Evolutionary conservation across 2,797 vertebrate species (phyloP).

Genomic region (Notamacropus eugenii): DNA sequence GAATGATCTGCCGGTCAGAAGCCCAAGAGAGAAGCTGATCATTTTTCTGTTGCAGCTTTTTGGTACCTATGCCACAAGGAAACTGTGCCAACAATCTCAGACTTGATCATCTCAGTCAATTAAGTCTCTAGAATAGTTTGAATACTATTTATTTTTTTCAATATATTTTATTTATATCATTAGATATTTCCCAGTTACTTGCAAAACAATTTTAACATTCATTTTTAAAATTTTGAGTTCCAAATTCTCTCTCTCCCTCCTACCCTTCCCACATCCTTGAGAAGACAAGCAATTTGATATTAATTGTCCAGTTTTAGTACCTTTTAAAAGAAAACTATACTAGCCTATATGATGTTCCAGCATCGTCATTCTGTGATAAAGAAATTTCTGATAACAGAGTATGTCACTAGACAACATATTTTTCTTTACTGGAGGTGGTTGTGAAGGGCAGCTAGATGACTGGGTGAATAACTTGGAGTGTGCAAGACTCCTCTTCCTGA

Average conservation of each 20-base stretch:
- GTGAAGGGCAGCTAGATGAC: neutral
- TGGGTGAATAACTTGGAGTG: too few species aligned
- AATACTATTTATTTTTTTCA: neutral
- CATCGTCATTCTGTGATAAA: neutral
- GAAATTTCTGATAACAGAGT: slow-evolving; percentile 21
- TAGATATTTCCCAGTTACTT: neutral
- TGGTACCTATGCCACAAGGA: neutral
- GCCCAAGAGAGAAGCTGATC: neutral
- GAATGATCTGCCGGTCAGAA: neutral
- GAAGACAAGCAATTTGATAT: neutral
- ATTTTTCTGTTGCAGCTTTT: neutral
- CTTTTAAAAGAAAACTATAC: neutral
- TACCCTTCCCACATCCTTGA: neutral
- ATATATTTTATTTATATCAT: neutral
- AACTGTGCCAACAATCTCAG: neutral
- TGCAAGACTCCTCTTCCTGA: neutral
- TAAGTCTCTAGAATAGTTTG: neutral
- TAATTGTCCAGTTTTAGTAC: neutral
- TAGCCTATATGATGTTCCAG: neutral
- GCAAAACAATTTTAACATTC: neutral
- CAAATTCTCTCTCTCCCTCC: neutral
- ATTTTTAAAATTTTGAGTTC: neutral
- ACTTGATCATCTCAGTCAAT: neutral
- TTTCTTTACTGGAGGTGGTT: slow-evolving; percentile 26
- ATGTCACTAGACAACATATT: slow-evolving; percentile 9